Evolutionary conservation across 2,113 vertebrate species (phyloP).

Genomic region (Ophthalmolycus amberensis): DNA sequence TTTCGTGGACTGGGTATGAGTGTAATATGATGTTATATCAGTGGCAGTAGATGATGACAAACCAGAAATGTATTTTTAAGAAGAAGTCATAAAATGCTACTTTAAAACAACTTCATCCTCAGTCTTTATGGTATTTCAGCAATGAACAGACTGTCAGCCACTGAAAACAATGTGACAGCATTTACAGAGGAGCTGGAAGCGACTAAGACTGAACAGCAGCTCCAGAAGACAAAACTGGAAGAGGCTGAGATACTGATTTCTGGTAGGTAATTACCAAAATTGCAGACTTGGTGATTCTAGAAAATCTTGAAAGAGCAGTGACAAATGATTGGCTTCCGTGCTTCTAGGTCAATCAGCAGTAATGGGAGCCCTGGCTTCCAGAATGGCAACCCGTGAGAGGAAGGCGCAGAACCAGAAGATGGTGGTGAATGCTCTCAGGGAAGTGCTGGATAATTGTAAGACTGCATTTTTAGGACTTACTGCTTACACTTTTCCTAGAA

Average conservation of each 20-base stretch:
- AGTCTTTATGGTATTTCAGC: slow-evolving; percentile 37
- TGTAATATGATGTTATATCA: no score
- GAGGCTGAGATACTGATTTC: background rate
- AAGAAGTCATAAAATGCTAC: background rate
- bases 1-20: no score
- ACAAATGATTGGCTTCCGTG: slow-evolving; percentile 33
- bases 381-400: slow-evolving; percentile 38
- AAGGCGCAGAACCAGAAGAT: background rate
- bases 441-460: slow-evolving; percentile 12
- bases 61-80: background rate
- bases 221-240: slow-evolving; percentile 8
- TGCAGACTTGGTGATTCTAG: background rate
- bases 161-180: slow-evolving; percentile 52
- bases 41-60: background rate
- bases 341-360: slow-evolving; percentile 16
- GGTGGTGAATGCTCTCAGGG: slow-evolving; percentile 15
- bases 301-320: slow-evolving; percentile 21
- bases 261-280: background rate
- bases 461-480: no score
- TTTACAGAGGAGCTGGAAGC: slow-evolving; percentile 25
- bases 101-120: slow-evolving; percentile 10
- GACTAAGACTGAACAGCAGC: slow-evolving; percentile 9
- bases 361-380: slow-evolving; percentile 30
- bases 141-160: slow-evolving; percentile 43
- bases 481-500: no score